Evolutionary conservation across 2,797 vertebrate species (phyloP).

Genomic region (Pangasius mekongensis): DNA sequence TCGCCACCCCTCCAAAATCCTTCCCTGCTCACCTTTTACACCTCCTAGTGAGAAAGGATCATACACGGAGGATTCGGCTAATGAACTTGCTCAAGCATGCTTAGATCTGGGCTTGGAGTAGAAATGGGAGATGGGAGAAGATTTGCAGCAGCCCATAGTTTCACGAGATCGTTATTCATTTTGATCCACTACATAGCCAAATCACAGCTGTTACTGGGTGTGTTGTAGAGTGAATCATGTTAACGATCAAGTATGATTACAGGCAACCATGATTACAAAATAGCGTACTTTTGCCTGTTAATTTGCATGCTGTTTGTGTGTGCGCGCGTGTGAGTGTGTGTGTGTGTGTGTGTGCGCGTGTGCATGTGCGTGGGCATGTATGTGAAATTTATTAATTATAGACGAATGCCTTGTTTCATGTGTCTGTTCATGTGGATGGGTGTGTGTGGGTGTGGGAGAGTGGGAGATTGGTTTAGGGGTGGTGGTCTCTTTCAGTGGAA

Average conservation of each 20-base stretch:
- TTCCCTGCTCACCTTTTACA: slow-evolving; percentile 20
- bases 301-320: neutral
- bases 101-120: neutral
- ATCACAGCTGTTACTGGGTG: slow-evolving; percentile 34
- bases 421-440: slow-evolving; percentile 10
- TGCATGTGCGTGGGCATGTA: neutral
- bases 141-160: slow-evolving; percentile 33
- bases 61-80: slow-evolving; percentile 12
- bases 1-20: neutral
- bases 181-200: slow-evolving; percentile 14
- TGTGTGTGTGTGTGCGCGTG: neutral
- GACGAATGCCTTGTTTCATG: neutral
- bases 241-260: slow-evolving; percentile 30
- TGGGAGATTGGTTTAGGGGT: neutral
- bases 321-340: neutral
- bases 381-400: neutral
- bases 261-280: slow-evolving; percentile 5
- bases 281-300: neutral
- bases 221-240: slow-evolving; percentile 29
- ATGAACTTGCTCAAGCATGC: slow-evolving; percentile 40
- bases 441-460: neutral
- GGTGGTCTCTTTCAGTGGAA: neutral
- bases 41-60: slow-evolving; percentile 15
- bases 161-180: slow-evolving; percentile 19
- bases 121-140: slow-evolving; percentile 20